Conservation (phyloP, 2,888 invertebrate genomes). For the Aleiodes leptofemur region DNA sequence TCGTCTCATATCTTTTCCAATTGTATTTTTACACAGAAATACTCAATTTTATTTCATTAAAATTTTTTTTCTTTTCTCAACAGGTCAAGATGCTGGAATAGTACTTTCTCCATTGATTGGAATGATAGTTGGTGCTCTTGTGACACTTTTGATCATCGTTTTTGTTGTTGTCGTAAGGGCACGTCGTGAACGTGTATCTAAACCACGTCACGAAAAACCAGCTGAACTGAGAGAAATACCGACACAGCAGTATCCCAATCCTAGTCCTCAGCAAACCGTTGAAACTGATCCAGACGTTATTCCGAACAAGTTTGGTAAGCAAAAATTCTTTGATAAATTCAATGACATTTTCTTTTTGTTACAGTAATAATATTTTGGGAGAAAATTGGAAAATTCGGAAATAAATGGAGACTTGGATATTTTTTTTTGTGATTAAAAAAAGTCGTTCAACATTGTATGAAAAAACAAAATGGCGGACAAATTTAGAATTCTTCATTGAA, state of each 20-base stretch:
- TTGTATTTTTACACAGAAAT: no score
- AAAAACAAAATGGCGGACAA: no score
- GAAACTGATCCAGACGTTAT: conserved; percentile 85
- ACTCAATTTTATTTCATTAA: neutral
- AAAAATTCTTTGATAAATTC: conserved; percentile 26
- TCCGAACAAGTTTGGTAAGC: conserved; percentile 84
- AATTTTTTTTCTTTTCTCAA: conserved; percentile 55
- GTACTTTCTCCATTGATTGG: conserved; percentile 78
- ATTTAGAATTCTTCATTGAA: no score
- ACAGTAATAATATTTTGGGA: no score
- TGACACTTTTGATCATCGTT: conserved; percentile 77
- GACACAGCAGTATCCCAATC: conserved; percentile 69
- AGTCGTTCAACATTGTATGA: no score
- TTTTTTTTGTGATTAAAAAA: no score
- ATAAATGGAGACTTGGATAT: no score
- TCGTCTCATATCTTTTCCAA: no score
- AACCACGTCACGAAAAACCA: conserved; percentile 67
- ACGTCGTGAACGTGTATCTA: conserved; percentile 73
- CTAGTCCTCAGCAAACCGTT: conserved; percentile 74
- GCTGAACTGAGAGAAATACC: conserved; percentile 65
- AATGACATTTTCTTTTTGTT: neutral
- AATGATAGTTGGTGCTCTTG: conserved; percentile 77
- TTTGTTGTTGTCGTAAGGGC: conserved; percentile 77
- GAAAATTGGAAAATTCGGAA: no score
- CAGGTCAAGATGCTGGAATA: conserved; percentile 78